Evolutionary conservation across 2,888 invertebrate genomes (phyloP).

Genomic region (Serripes groenlandicus): DNA sequence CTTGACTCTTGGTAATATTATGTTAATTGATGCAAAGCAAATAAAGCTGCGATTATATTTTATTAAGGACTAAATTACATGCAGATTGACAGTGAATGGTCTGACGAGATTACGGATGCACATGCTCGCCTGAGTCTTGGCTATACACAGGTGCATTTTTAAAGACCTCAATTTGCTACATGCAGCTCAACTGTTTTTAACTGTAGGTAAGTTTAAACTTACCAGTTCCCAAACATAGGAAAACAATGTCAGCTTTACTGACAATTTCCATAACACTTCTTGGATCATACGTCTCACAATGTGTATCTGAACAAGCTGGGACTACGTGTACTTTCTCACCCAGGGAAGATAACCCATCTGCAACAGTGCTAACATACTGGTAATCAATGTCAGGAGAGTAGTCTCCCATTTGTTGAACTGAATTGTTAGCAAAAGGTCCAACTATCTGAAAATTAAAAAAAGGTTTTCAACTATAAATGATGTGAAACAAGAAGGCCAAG

Average conservation of each 20-base stretch:
- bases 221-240: conserved; percentile 84
- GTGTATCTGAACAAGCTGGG: conserved; percentile 77
- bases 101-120: too few species aligned
- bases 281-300: conserved; percentile 74
- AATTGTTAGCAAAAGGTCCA: conserved; percentile 84
- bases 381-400: conserved; percentile 77
- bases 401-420: conserved; percentile 79
- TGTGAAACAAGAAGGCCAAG: too few species aligned
- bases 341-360: conserved; percentile 72
- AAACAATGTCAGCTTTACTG: conserved; percentile 74
- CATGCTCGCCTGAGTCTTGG: too few species aligned
- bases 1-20: too few species aligned
- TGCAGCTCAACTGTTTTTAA: too few species aligned
- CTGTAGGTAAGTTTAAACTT: background rate
- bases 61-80: too few species aligned
- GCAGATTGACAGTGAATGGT: too few species aligned
- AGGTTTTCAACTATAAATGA: too few species aligned
- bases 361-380: conserved; percentile 76
- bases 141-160: too few species aligned
- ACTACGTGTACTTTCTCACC: conserved; percentile 63
- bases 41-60: too few species aligned
- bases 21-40: too few species aligned
- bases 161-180: too few species aligned
- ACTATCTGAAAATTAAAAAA: conserved; percentile 79
- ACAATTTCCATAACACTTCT: conserved; percentile 70